Evolutionary conservation across 2,113 vertebrate genomes (phyloP), one percentile per base, ranked within the genome.

Genomic region (Nycticryphes semicollaris): DNA sequence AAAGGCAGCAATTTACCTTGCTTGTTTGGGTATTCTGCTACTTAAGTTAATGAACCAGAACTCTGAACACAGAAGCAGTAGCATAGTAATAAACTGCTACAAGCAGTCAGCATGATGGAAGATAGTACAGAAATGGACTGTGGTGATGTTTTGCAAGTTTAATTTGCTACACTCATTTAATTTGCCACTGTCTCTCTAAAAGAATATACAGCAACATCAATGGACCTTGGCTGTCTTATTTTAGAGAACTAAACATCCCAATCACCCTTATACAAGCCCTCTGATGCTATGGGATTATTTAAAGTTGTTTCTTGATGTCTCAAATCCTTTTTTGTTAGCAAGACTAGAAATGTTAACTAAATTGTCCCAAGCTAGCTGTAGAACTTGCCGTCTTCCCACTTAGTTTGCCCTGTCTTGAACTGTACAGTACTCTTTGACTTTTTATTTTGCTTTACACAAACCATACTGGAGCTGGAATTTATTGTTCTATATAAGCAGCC

Each of bases 1-100:
- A 92, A 95, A 96, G 94, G 80, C 93, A 89, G 89, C 86, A 94
- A 92, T 96, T 96, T 92, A 92, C 84, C 60, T 94, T 91, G 64
- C 60, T 84, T 90, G 79, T 90, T 93, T 89, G 80, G 73, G 18
- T 92, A 72, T 84, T 90, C 79, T 96, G 47, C 84, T 94, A 48
- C 86, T 93, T 81, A 77, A 92, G 83, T 83, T 94, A 95, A 96
- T 94, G 94, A 96, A 87, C 75, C 82, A 95, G 88, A 95, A 92
- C 85, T 77, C 75, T 84, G 54, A 95, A 77, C 72, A 53, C 64
- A 60, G 88, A 76, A 91, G 56, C 43, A 51, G 45, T 60, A 53
- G 90, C 73, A 81, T 16, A 57, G 64, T 82, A 90, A 96, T 88
- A 93, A 97, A 90, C 83, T 76, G 81, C 79, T 87, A 41, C 43